phyloP scores from a whole-genome alignment of 2,888 invertebrate genomes.

The Noctua janthe region DNA sequence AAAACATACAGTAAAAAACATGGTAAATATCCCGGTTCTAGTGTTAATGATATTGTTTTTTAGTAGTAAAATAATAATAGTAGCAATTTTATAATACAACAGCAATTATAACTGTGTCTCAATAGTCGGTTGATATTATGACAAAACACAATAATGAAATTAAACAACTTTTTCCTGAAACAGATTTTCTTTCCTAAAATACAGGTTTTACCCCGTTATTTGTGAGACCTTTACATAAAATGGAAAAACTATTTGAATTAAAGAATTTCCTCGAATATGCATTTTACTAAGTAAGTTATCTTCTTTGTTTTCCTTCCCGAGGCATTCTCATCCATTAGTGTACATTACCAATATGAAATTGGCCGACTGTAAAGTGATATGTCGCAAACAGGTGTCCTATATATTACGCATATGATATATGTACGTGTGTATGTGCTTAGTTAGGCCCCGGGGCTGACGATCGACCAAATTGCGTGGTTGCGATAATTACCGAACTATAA shows the following conservation, averaged over 20 bases:
- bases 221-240: constrained; percentile 11
- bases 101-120: not conserved
- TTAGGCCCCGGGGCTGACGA: constrained; percentile 27
- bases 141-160: too few species aligned
- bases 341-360: constrained; percentile 68
- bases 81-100: not conserved
- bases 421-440: not conserved
- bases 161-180: not conserved
- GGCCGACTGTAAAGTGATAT: constrained; percentile 59
- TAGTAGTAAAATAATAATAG: too few species aligned
- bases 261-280: constrained; percentile 31
- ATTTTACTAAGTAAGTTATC: constrained; percentile 38
- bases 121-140: not conserved
- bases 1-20: too few species aligned
- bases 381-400: constrained; percentile 53
- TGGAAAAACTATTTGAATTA: constrained; percentile 4
- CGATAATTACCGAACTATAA: constrained; percentile 53
- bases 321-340: constrained; percentile 65
- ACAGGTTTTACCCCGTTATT: not conserved
- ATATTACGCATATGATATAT: constrained; percentile 34
- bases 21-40: too few species aligned
- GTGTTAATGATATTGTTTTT: too few species aligned
- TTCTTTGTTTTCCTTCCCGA: constrained; percentile 38
- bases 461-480: constrained; percentile 46
- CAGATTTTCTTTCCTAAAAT: not conserved